Conservation (phyloP, 2,797 vertebrate genomes). For the Platyrinchus mystaceus region DNA sequence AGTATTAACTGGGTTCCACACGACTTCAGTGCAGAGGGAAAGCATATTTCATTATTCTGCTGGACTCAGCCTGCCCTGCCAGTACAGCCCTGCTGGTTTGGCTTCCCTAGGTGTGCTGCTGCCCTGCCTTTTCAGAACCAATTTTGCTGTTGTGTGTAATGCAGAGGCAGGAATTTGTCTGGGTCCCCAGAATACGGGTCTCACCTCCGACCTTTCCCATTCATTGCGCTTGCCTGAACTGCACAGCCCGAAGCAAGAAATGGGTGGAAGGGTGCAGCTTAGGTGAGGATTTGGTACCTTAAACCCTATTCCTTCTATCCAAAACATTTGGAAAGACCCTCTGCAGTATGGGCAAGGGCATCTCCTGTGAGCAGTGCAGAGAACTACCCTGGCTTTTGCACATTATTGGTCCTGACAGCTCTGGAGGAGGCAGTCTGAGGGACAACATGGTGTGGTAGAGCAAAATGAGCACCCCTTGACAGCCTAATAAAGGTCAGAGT, state of each 20-base stretch:
- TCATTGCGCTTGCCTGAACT: not conserved
- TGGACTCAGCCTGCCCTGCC: not conserved
- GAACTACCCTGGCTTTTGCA: not conserved
- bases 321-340: not conserved
- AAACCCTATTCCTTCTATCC: not conserved
- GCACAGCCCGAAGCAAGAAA: not conserved
- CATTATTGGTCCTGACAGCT: rapidly evolving
- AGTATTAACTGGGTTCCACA: not conserved
- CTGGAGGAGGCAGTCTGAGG: not conserved
- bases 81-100: not conserved
- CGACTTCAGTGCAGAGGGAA: not conserved
- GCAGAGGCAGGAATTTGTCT: not conserved
- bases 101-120: not conserved
- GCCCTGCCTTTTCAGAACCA: not conserved
- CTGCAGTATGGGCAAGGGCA: not conserved
- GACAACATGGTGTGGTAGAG: not conserved
- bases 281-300: not conserved
- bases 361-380: rapidly evolving
- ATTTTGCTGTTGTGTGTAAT: not conserved
- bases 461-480: not conserved
- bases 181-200: not conserved
- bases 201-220: not conserved
- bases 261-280: not conserved
- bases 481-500: not conserved
- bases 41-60: not conserved